phyloP scores from a whole-genome alignment of 2,113 vertebrate species.

The Labrus mixtus region DNA sequence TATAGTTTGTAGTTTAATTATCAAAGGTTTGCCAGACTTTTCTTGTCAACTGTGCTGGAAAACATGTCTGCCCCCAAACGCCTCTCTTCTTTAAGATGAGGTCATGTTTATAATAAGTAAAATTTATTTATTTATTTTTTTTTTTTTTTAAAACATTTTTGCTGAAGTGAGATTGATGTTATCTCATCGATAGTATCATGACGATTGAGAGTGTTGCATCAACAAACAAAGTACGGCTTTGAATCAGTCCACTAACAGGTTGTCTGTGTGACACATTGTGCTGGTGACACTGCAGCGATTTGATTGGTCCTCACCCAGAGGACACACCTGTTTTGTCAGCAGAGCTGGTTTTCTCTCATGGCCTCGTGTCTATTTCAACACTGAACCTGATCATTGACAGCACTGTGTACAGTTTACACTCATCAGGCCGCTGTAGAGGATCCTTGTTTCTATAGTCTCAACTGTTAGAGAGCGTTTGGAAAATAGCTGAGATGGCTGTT shows the following conservation, averaged over 20 bases:
- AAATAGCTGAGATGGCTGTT: conserved; percentile 62
- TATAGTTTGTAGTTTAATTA: no score
- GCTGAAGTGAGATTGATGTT: neutral
- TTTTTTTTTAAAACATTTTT: neutral
- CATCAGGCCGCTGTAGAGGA: neutral
- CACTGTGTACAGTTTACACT: neutral
- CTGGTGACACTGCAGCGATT: conserved; percentile 59
- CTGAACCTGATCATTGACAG: conserved; percentile 34
- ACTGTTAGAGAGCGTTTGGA: neutral
- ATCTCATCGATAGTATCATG: conserved; percentile 30
- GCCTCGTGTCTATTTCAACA: conserved; percentile 47
- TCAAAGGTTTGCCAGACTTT: neutral
- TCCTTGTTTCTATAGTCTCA: neutral
- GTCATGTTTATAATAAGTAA: no score
- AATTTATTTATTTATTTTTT: neutral
- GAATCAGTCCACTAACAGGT: conserved; percentile 25
- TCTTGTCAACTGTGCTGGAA: no score
- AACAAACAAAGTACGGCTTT: neutral
- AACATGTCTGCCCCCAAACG: neutral
- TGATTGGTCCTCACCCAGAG: conserved; percentile 66
- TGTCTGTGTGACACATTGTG: conserved; percentile 49
- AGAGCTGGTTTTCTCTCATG: conserved; percentile 38
- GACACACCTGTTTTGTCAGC: conserved; percentile 69
- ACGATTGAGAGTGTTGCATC: conserved; percentile 52
- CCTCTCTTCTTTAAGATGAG: no score